A percentile compares a stretch with the other conserved stretches of the same genome.
These are phyloP conservation scores for Aleiodes leptofemur DNA, from an alignment of 2,888 invertebrate genomes.

Conservation along the genomic window DNA sequence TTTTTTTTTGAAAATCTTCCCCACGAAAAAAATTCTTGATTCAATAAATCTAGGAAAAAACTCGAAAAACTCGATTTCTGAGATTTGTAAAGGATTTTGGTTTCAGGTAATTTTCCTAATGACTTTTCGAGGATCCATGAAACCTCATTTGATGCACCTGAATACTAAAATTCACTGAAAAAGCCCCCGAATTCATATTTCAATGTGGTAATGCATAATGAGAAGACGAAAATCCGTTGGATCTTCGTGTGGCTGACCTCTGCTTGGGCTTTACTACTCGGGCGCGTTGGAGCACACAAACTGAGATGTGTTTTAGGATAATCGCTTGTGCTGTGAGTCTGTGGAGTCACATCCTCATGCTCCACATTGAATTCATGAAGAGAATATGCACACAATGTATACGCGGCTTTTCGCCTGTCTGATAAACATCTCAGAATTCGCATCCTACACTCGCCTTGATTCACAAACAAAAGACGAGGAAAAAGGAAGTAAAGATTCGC, in stretches of 20 bases:
- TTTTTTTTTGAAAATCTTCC: too few species aligned
- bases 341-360: background rate
- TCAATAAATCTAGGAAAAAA: too few species aligned
- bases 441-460: background rate
- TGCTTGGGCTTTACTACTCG: conserved; percentile 11
- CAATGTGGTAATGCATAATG: conserved; percentile 22
- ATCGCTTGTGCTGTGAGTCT: conserved; percentile 21
- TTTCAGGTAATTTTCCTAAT: too few species aligned
- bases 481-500: too few species aligned
- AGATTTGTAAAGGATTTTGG: too few species aligned
- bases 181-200: background rate
- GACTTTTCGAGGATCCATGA: too few species aligned
- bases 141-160: too few species aligned
- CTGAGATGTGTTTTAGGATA: conserved; percentile 24
- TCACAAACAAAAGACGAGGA: background rate
- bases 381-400: background rate
- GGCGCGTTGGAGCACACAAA: conserved; percentile 12
- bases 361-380: conserved; percentile 17
- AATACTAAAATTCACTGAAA: too few species aligned
- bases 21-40: too few species aligned
- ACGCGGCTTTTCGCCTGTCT: too few species aligned
- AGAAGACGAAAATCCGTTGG: conserved; percentile 6
- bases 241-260: conserved; percentile 16
- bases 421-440: background rate
- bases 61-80: too few species aligned